phyloP scores from a whole-genome alignment of 2,797 vertebrate species.

The Allobates femoralis region DNA sequence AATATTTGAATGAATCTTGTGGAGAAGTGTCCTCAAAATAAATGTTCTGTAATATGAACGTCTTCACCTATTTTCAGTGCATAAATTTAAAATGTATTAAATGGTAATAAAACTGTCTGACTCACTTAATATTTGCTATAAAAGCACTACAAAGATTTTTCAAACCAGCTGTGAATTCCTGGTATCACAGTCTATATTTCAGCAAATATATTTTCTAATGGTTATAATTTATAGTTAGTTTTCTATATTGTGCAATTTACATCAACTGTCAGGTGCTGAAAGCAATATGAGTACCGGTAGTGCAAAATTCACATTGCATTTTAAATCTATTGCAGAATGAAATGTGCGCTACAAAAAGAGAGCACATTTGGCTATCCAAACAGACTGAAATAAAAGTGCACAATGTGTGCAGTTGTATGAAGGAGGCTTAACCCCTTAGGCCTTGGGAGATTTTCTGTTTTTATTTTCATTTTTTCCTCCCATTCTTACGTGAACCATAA shows the following conservation, averaged over 20 bases:
- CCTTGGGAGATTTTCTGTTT: no score
- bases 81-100: constrained; percentile 29
- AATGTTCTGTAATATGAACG: constrained; percentile 10
- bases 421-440: no score
- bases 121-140: constrained; percentile 1
- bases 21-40: constrained; percentile 2
- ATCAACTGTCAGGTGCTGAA: background rate
- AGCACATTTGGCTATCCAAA: background rate
- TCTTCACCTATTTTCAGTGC: constrained; percentile 10
- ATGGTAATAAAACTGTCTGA: background rate
- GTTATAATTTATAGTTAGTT: background rate
- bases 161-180: background rate
- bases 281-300: background rate
- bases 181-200: background rate
- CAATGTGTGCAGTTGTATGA: no score
- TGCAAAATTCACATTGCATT: background rate
- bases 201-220: background rate
- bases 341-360: background rate
- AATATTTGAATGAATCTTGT: constrained; percentile 37
- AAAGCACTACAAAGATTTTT: background rate
- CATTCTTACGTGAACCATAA: no score
- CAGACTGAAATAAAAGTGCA: no score
- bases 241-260: background rate
- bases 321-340: background rate
- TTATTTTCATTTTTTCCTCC: no score